Base-by-base conservation (phyloP, 2,888 invertebrate species). In the Calameuta filiformis region DNA sequence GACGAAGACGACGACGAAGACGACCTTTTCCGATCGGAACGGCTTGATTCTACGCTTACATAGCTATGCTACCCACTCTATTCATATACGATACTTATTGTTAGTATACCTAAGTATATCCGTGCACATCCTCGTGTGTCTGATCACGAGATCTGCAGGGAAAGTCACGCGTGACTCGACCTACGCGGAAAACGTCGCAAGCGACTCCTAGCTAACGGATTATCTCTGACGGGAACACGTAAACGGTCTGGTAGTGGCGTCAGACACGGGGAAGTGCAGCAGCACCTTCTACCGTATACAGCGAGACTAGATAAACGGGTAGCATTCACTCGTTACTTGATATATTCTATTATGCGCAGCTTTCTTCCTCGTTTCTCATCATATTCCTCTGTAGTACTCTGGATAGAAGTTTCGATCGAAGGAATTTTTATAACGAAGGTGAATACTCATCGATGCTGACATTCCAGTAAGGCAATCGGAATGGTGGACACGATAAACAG, bases 11-110 rank as follows among this genome's bases (percentile, higher is more conserved):
- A 35, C 35, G 35, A 35, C 35, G 35, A 35, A 3, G 35, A 35
- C 35, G 84, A 87, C 83, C 84, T 84, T 84, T 87, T 83, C 84
- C 83, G 83, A 87, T 87, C 84, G 85, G 81, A 83, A 83, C 84
- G 83, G 87, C 86, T 87, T 87, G 86, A 87, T 86, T 78, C 75
- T 76, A 75, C 75, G 37, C 77, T 69, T 77, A 69, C 56, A 76
- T 75, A 73, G 77, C 37, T 76, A 75, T 73, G 12, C 77, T 33
- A 76, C 69, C n/a, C 30, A 71, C 34, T 71, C 31, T 71, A 33
- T 71, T 30, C 71, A 4, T 34, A 15, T 31, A 30, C 34, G 30
- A 71, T 71, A 71, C 30, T 30, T 35, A 12, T 35, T 35, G 12
- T 35, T 34, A 71, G 71, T 71, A 71, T 30, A 33, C 11, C 12